Evolutionary conservation across 2,797 vertebrate genomes (phyloP), one percentile per base, ranked within the genome.

Genomic region (Microctenopoma stevenorrisi): DNA sequence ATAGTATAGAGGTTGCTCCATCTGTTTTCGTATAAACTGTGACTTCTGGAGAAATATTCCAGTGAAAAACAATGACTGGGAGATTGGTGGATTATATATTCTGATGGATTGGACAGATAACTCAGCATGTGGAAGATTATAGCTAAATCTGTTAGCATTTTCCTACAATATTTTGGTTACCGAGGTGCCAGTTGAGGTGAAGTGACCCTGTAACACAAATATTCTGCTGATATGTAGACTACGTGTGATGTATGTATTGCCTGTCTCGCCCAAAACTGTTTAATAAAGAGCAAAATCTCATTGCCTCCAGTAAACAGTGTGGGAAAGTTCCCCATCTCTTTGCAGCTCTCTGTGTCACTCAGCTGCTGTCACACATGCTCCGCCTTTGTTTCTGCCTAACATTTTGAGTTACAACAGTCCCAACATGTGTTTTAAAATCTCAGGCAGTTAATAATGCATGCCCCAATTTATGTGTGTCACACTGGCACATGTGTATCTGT

Each of bases 361-460:
- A 0, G 37, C 64, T 69, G 55, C 59, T 80, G 53, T 76, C 69
- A 65, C 74, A 62, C 38, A 28, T 30, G 48, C 38, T 69, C 43
- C 52, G 58, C 56, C 81, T 77, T 52, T 68, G 49, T 76, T 74
- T 64, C 63, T 65, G 46, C 83, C 64, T 75, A 55, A 72, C 72
- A 50, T 74, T 85, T 79, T 68, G 74, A 81, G 65, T 52, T 83
- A 71, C 67, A 72, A 69, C 53, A 47, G 61, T 86, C 78, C 72
- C 73, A 82, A 80, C 75, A 72, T 75, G 59, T 50, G 77, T 77
- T 76, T 64, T 73, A 72, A 79, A 67, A 76, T 68, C 74, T 69
- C 77, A 54, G 42, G 80, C 78, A 61, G 70, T 89, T 80, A 88
- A 91, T 90, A 90, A 92, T 89, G 74, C 83, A 89, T 85, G 76